phyloP scores from a whole-genome alignment of 1,140 invertebrate species.

The Lasaia peninsularis region DNA sequence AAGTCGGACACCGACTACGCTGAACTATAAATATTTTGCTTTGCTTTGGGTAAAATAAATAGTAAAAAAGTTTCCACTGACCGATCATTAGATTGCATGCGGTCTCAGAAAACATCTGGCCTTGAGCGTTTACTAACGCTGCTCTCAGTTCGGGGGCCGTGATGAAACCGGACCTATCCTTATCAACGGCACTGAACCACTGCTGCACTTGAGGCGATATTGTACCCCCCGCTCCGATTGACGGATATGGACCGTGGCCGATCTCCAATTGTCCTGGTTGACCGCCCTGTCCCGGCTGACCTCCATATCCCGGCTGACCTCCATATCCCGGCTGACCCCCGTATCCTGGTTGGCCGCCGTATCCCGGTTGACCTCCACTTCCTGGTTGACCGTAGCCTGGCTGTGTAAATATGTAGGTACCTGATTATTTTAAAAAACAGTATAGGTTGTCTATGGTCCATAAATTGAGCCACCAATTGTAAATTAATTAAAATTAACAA shows the following conservation, averaged over 20 bases:
- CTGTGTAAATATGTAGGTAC: no score
- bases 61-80: conserved; percentile 56
- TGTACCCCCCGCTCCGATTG: conserved; percentile 51
- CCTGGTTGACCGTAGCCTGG: background rate
- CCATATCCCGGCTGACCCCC: conserved; percentile 42
- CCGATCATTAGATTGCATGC: conserved; percentile 94
- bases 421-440: no score
- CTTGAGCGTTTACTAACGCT: conserved; percentile 92
- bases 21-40: no score
- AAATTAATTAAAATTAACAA: no score
- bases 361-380: background rate
- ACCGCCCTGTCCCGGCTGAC: conserved; percentile 40
- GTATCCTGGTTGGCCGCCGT: conserved; percentile 1
- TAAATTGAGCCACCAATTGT: no score
- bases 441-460: no score
- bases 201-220: conserved; percentile 83
- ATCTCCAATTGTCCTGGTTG: conserved; percentile 47
- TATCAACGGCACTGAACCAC: conserved; percentile 91
- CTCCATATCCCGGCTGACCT: conserved; percentile 1
- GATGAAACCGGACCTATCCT: conserved; percentile 90
- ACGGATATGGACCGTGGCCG: conserved; percentile 66
- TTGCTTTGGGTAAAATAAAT: background rate
- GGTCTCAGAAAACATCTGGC: conserved; percentile 89
- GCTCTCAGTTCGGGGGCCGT: conserved; percentile 86
- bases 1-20: no score